Evolutionary conservation across 2,113 vertebrate species (phyloP), one percentile per base, ranked within the genome.

Genomic region (Neolamprologus hecqui): DNA sequence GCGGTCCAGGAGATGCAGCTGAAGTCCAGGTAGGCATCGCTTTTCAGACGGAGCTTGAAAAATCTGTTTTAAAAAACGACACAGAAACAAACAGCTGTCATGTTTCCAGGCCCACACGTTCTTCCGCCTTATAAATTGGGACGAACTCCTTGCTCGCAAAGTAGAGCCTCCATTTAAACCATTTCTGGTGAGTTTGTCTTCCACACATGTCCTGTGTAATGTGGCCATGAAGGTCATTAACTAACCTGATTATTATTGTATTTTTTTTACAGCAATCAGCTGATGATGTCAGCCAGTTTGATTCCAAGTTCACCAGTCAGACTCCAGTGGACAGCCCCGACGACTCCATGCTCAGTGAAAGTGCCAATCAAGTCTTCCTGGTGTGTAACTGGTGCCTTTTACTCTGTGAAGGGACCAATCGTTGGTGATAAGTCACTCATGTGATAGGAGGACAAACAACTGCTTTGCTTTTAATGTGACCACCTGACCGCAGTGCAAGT

Each of bases 221-320:
- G 33, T 10, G n/a, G 75, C 47, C 13, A 6, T 37, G 13, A 2
- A 5, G 14, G 9, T 4, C 12, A 87, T 49, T 75, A 65, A 85
- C 37, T 26, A 5, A 53, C 35, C 42, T 28, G 17, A 31, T 63
- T 8, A 40, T 2, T 37, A 8, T 68, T 68, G 11, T 2, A 6
- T 81, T 17, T 85, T 9, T 9, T 73, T 45, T 47, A 58, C 89
- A 99, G 98, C 98, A 99, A 99, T 99, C 98, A 55, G 98, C 98
- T 94, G 98, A 99, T 94, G 98, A 99, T 90, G 98, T 98, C 93
- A 99, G 98, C 96, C 98, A 99, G 96, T 99, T 99, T 95, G 98
- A 99, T 96, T 99, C 98, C 89, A 99, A 99, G 97, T 99, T 99
- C 97, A 99, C 98, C 95, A 98, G 97, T 96, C 98, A 99, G 97